Conservation (phyloP, 2,888 invertebrate species). For the Mimas tiliae region DNA sequence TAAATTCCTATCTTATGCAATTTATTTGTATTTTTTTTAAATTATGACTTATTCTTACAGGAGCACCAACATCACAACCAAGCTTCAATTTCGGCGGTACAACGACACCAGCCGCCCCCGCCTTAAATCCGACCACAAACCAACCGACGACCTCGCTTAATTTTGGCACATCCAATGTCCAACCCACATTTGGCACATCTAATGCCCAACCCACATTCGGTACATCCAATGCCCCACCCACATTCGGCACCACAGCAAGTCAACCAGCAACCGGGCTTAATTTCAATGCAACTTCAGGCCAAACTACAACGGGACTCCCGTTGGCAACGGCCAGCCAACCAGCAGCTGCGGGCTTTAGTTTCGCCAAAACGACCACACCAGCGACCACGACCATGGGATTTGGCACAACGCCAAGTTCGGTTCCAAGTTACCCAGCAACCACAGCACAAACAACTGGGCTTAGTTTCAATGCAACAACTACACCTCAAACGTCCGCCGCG, state of each 20-base stretch:
- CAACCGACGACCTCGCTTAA: slow-evolving; percentile 33
- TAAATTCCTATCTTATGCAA: too few species aligned
- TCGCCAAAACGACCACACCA: slow-evolving; percentile 29
- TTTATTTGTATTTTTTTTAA: not conserved
- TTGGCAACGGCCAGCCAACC: slow-evolving; percentile 34
- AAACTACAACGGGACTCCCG: slow-evolving; percentile 32
- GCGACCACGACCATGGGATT: slow-evolving; percentile 28
- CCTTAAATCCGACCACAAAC: not conserved
- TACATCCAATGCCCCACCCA: not conserved
- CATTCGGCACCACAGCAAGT: slow-evolving; percentile 18
- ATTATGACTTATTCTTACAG: not conserved
- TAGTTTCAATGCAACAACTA: slow-evolving; percentile 33
- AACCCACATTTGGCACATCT: too few species aligned
- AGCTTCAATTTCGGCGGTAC: slow-evolving; percentile 41
- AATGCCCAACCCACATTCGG: slow-evolving; percentile 25
- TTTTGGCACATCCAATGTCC: slow-evolving; percentile 25
- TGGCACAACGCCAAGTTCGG: slow-evolving; percentile 15
- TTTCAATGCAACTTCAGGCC: slow-evolving; percentile 37
- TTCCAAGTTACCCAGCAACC: slow-evolving; percentile 6
- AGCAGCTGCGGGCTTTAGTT: slow-evolving; percentile 32
- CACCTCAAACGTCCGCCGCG: slow-evolving; percentile 33
- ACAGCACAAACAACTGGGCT: slow-evolving; percentile 31
- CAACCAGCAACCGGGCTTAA: slow-evolving; percentile 33
- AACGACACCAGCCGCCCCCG: slow-evolving; percentile 33
- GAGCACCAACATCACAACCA: slow-evolving; percentile 33